A percentile compares a stretch with the other conserved stretches of the same genome.
Conservation (phyloP, 2,888 invertebrate species). For the Tenthredo mesomela region DNA sequence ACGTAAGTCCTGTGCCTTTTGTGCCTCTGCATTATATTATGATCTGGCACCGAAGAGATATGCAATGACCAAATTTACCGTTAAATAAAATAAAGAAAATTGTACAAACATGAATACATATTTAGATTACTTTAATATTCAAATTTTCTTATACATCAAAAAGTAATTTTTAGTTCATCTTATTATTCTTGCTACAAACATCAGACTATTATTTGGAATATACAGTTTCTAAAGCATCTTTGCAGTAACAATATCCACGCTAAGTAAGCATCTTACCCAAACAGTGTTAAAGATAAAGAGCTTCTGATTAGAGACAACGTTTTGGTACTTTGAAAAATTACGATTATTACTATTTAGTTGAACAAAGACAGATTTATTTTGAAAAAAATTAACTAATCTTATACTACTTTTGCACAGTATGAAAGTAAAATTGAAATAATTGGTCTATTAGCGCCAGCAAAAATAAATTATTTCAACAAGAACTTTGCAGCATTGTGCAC, state of each 20-base stretch:
- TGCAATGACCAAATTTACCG: constrained; percentile 52
- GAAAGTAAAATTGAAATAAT: background rate
- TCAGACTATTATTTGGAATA: background rate
- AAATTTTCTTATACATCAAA: background rate
- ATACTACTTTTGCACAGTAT: background rate
- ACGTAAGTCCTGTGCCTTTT: constrained; percentile 62
- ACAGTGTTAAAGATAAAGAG: background rate
- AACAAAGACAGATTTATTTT: background rate
- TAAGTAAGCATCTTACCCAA: background rate
- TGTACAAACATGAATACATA: constrained; percentile 43
- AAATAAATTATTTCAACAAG: background rate
- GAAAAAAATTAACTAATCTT: background rate
- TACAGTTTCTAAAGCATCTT: constrained; percentile 9
- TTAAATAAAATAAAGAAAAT: constrained; percentile 47
- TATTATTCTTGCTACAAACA: constrained; percentile 7
- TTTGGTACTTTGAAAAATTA: background rate
- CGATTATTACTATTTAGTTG: background rate
- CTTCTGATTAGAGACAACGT: background rate
- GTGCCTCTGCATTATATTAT: constrained; percentile 59
- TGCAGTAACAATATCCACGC: constrained; percentile 10
- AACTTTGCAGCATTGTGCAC: background rate
- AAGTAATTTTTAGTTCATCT: constrained; percentile 18
- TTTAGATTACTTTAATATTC: constrained; percentile 28
- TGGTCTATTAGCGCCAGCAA: background rate
- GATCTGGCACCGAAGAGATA: constrained; percentile 51